Percentiles rank a stretch among this genome's conserved stretches.
Conservation (phyloP, 2,797 vertebrate genomes). For the Sebastes itinus region DNA sequence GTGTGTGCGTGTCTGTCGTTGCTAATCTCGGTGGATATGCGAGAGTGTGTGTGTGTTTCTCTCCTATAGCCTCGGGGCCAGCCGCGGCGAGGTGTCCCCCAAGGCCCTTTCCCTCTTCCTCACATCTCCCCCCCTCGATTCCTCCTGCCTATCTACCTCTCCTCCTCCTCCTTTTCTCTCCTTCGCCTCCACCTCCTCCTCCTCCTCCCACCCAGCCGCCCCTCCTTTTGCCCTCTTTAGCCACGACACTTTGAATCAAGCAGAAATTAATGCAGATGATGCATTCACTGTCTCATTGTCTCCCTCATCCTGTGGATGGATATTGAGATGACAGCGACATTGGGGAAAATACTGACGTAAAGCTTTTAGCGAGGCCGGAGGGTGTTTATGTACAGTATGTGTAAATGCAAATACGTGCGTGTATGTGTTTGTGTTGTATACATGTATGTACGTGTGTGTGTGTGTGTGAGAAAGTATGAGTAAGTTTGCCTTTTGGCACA, state of each 20-base stretch:
- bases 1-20: conserved; percentile 50
- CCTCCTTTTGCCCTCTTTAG: conserved; percentile 77
- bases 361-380: conserved; percentile 58
- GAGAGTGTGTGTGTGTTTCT: conserved; percentile 46
- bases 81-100: conserved; percentile 45
- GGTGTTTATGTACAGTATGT: conserved; percentile 42
- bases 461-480: background rate
- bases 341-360: conserved; percentile 54
- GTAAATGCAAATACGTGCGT: conserved; percentile 19
- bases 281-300: conserved; percentile 71
- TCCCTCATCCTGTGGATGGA: conserved; percentile 50
- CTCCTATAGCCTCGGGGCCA: conserved; percentile 48
- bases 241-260: conserved; percentile 77
- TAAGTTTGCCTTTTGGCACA: conserved; percentile 26
- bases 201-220: conserved; percentile 15
- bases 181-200: background rate
- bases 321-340: conserved; percentile 59
- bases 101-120: conserved; percentile 38
- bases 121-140: conserved; percentile 3
- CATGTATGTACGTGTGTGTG: background rate
- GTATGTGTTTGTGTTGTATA: background rate
- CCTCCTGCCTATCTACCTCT: conserved; percentile 41
- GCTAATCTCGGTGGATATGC: conserved; percentile 58
- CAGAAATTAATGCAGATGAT: conserved; percentile 74
- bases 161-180: conserved; percentile 2